phyloP scores from a whole-genome alignment of 2,888 invertebrate species.

The Hyppa rectilinea region DNA sequence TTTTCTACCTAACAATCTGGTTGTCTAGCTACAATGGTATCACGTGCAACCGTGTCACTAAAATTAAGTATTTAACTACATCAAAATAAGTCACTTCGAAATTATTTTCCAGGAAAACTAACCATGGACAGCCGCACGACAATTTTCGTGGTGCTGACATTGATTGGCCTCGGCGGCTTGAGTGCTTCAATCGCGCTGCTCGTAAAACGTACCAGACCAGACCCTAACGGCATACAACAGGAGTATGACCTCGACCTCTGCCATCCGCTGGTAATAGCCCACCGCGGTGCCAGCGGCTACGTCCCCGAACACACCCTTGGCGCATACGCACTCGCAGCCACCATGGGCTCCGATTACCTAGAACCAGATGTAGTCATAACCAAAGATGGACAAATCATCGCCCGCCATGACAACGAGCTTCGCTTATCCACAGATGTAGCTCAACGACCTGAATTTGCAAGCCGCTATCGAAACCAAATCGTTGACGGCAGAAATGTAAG shows the following conservation, averaged over 20 bases:
- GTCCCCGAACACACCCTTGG: slow-evolving; percentile 87
- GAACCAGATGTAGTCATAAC: slow-evolving; percentile 88
- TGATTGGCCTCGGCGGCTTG: slow-evolving; percentile 53
- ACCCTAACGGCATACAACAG: slow-evolving; percentile 47
- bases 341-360: slow-evolving; percentile 86
- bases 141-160: slow-evolving; percentile 34
- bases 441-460: slow-evolving; percentile 79
- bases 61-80: neutral
- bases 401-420: slow-evolving; percentile 85
- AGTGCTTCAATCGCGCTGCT: slow-evolving; percentile 64
- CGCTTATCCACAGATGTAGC: slow-evolving; percentile 82
- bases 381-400: slow-evolving; percentile 82
- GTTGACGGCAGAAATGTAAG: slow-evolving; percentile 77
- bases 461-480: slow-evolving; percentile 78
- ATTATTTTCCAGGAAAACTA: slow-evolving; percentile 34
- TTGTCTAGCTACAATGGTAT: neutral
- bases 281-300: slow-evolving; percentile 86
- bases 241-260: slow-evolving; percentile 76
- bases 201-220: slow-evolving; percentile 49
- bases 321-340: slow-evolving; percentile 84
- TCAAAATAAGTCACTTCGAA: neutral
- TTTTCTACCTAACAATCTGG: neutral
- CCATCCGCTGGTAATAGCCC: slow-evolving; percentile 81
- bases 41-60: neutral
- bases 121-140: slow-evolving; percentile 49